Evolutionary conservation across 2,113 vertebrate genomes (phyloP).

Genomic region (Tupaia chinensis): DNA sequence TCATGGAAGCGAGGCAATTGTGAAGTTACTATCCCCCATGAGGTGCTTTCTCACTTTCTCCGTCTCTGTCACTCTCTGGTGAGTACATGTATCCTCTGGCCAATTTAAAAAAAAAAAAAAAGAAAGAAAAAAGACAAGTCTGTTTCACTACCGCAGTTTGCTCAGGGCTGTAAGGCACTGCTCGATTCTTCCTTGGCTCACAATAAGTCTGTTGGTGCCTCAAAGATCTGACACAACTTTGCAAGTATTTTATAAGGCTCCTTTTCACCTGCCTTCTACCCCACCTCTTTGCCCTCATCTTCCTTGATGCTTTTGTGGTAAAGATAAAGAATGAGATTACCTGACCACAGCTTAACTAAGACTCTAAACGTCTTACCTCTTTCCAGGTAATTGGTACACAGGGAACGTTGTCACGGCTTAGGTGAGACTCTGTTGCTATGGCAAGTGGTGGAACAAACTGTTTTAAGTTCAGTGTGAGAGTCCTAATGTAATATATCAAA

Average conservation of each 20-base stretch:
- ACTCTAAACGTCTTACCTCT: background rate
- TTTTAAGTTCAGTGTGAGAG: background rate
- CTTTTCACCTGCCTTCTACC: background rate
- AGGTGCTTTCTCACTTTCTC: too few relatives aligned
- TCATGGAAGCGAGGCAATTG: too few relatives aligned
- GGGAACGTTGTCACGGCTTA: background rate
- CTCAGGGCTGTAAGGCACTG: background rate
- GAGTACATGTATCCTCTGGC: too few relatives aligned
- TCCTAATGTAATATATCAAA: background rate
- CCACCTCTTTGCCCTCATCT: background rate
- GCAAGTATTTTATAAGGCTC: background rate
- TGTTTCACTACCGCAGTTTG: background rate
- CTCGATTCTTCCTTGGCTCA: background rate
- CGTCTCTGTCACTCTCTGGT: too few relatives aligned
- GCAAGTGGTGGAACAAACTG: constrained; percentile 8
- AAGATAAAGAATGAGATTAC: background rate
- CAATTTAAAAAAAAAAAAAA: too few relatives aligned
- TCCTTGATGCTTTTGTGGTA: background rate
- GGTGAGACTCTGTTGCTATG: background rate
- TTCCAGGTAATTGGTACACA: background rate
- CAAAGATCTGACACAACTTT: background rate
- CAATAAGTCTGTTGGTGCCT: background rate
- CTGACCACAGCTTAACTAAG: background rate
- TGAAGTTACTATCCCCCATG: too few relatives aligned
- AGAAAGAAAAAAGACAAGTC: background rate